phyloP scores from a whole-genome alignment of 2,113 vertebrate genomes.

The Pomatorhinus ruficollis region DNA sequence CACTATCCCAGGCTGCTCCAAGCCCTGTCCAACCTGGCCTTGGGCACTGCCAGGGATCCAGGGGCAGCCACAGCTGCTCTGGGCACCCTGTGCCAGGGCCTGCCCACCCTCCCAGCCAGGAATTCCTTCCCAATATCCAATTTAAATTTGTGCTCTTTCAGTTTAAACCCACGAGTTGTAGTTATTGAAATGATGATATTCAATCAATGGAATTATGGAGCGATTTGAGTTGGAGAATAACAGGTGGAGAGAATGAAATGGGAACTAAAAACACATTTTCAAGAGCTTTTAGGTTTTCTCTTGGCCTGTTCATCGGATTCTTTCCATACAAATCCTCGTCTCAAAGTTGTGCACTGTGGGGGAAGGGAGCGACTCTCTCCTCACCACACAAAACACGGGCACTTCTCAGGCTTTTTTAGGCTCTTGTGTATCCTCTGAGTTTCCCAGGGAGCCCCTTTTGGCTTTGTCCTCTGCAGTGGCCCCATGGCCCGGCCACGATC shows the following conservation, averaged over 20 bases:
- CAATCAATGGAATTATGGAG: background rate
- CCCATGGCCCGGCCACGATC: slow-evolving; percentile 17
- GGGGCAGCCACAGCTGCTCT: background rate
- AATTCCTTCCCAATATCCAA: background rate
- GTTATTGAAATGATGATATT: background rate
- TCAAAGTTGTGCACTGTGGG: background rate
- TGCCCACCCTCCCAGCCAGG: accelerated
- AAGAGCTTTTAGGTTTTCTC: background rate
- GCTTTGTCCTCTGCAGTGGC: background rate
- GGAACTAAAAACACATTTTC: background rate
- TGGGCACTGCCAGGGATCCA: background rate
- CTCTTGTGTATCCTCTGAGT: background rate
- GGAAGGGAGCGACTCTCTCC: background rate
- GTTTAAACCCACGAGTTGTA: background rate
- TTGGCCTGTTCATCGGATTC: background rate
- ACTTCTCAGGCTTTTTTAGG: background rate
- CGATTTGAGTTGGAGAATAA: background rate
- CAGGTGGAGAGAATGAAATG: background rate
- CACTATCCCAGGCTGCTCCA: background rate
- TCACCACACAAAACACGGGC: background rate
- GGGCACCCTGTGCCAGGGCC: background rate
- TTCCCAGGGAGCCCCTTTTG: background rate
- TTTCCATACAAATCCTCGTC: background rate
- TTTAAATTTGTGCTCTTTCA: background rate
- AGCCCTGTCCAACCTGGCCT: background rate